These are phyloP conservation scores for Ectemnius continuus DNA, from an alignment of 2,888 invertebrate genomes.

Conservation along the genomic window DNA sequence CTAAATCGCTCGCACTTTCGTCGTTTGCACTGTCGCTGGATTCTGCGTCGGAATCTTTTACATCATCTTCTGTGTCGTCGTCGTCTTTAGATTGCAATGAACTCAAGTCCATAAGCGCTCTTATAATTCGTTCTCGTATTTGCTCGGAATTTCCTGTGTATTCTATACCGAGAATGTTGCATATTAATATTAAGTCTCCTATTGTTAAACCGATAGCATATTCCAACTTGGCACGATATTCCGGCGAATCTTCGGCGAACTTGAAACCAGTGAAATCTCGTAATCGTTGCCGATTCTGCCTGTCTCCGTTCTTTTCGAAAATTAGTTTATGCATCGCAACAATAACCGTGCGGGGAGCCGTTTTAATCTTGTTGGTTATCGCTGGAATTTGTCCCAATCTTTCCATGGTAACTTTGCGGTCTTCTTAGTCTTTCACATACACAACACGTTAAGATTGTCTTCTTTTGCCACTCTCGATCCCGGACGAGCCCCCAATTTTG, in stretches of 20 bases:
- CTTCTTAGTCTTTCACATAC: too few relatives aligned
- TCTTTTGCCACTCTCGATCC: background rate
- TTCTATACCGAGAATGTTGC: conserved; percentile 34
- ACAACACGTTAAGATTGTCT: too few relatives aligned
- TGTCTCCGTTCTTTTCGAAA: conserved; percentile 28
- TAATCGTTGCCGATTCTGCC: conserved; percentile 32
- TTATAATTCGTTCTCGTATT: conserved; percentile 14
- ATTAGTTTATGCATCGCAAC: conserved; percentile 31
- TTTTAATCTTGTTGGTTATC: conserved; percentile 23
- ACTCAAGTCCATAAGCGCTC: conserved; percentile 19
- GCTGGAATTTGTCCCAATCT: conserved; percentile 9
- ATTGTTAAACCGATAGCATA: conserved; percentile 22
- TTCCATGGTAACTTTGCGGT: background rate
- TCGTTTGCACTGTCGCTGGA: background rate
- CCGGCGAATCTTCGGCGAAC: conserved; percentile 22
- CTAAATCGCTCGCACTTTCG: too few relatives aligned
- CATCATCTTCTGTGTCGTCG: conserved; percentile 10
- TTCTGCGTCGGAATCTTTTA: conserved; percentile 5
- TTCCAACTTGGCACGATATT: conserved; percentile 24
- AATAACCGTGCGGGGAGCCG: conserved; percentile 15
- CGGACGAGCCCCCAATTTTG: conserved; percentile 16
- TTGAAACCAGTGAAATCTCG: conserved; percentile 32
- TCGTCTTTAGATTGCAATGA: conserved; percentile 1
- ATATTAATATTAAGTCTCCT: conserved; percentile 35
- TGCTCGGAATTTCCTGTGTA: conserved; percentile 26